Conservation (phyloP, 2,113 vertebrate genomes). For the Macroglossus sobrinus region DNA sequence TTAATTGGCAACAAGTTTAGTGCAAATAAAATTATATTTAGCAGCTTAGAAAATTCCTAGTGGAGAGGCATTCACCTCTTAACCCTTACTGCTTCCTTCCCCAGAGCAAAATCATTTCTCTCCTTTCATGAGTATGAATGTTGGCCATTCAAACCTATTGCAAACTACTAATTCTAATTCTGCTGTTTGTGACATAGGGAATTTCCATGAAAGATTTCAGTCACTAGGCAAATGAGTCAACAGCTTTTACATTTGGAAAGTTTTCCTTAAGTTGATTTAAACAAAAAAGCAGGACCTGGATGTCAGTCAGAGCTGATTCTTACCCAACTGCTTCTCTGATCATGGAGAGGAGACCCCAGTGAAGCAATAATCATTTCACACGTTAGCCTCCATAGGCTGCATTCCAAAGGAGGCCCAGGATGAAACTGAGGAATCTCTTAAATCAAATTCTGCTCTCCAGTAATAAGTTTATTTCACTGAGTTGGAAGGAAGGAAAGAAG, state of each 20-base stretch:
- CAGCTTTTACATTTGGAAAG: constrained; percentile 5
- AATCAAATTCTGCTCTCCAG: neutral
- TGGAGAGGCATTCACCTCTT: neutral
- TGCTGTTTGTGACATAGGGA: neutral
- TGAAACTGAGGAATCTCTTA: neutral
- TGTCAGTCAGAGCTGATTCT: neutral
- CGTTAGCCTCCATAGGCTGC: neutral
- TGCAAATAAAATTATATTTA: constrained; percentile 65
- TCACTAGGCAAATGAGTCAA: neutral
- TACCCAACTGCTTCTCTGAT: neutral
- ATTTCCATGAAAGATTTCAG: constrained; percentile 13
- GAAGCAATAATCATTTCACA: neutral
- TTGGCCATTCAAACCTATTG: neutral
- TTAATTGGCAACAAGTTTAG: constrained; percentile 54
- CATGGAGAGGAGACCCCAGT: neutral
- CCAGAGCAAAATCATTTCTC: neutral
- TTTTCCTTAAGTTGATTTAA: neutral
- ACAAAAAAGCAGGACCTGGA: neutral
- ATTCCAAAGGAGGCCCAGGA: neutral
- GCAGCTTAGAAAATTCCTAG: constrained; percentile 56
- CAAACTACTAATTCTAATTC: neutral
- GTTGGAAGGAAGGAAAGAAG: neutral
- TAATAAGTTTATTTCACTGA: neutral
- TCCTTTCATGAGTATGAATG: neutral
- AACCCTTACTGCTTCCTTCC: neutral